Conservation (phyloP, 2,888 invertebrate species). For the Nymphalis polychloros region DNA sequence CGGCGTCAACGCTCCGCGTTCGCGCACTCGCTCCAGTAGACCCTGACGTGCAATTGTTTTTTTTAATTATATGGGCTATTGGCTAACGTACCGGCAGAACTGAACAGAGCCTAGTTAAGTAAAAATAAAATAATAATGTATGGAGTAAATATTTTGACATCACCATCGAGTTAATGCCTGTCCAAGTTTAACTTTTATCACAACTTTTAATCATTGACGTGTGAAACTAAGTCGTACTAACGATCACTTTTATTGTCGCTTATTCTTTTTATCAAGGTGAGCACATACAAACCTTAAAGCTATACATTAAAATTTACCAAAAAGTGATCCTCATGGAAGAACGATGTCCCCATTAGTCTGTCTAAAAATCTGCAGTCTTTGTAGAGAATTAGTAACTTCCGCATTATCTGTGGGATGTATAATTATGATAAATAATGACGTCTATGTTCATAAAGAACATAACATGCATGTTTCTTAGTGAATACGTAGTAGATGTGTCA, state of each 20-base stretch:
- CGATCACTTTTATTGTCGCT: too few relatives aligned
- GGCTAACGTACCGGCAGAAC: too few relatives aligned
- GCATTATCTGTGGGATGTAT: constrained; percentile 82
- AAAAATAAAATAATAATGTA: too few relatives aligned
- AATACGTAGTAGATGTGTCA: constrained; percentile 42
- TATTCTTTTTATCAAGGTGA: too few relatives aligned
- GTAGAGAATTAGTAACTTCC: constrained; percentile 89
- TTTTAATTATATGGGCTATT: too few relatives aligned
- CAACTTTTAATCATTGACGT: too few relatives aligned
- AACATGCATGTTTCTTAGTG: not conserved
- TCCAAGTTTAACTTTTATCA: too few relatives aligned
- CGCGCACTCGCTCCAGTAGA: constrained; percentile 87
- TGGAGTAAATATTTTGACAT: too few relatives aligned
- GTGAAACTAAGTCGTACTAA: too few relatives aligned
- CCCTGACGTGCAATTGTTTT: constrained; percentile 67
- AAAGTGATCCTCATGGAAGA: constrained; percentile 92
- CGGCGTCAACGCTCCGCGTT: constrained; percentile 83
- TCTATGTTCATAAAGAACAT: not conserved
- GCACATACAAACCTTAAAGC: too few relatives aligned
- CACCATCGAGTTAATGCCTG: too few relatives aligned
- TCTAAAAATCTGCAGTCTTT: constrained; percentile 94
- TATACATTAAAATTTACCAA: constrained; percentile 70
- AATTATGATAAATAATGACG: not conserved
- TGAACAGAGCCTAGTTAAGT: too few relatives aligned
- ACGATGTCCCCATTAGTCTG: constrained; percentile 91